Evolutionary conservation across 1,140 invertebrate genomes (phyloP), one percentile per base, ranked within the genome.

Genomic region (Scaptomyza montana): DNA sequence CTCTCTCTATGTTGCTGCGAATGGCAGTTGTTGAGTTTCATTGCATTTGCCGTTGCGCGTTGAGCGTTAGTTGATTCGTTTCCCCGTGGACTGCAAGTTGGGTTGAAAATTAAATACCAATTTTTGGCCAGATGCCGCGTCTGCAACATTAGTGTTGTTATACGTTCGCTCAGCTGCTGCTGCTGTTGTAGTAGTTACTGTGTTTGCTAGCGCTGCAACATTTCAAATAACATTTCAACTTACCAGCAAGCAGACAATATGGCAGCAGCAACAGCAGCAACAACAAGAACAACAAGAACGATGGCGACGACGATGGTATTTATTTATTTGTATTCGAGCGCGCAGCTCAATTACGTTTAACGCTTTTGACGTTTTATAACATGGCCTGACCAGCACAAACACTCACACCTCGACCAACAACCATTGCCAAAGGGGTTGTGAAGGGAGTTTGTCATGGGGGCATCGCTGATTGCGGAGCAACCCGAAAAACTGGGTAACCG

Each of bases 171-270:
- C 41, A 56, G 60, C 12, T 41, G 43, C 13, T 54, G 50, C 5
- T 33, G 30, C 2, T 54, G 46, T 30, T 60, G 67, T 53, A 47
- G 47, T 47, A 41, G 74, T 61, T 67, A 65, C 65, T 74, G 70
- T 74, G 70, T 50, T 76, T 36, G 59, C 70, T 76, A 67, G 21
- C 16, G 75, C 60, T 87, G 84, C 85, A 89, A 89, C 79, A 89
- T 89, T 89, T 89, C 84, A 89, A 89, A 89, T 89, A 89, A 85
- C 79, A 89, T 89, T 89, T 89, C 67, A 89, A 89, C 84, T 87
- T 89, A 80, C 63, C 69, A 77, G 68, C 84, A 66, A 71, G 55
- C 80, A 77, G 76, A 77, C 82, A 87, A 75, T 85, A 82, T 85
- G 64, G 65, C 75, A 68, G 73, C 78, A 85, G 60, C 67, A 77